phyloP scores from a whole-genome alignment of 2,113 vertebrate genomes.

The Ceyx melanurus region DNA sequence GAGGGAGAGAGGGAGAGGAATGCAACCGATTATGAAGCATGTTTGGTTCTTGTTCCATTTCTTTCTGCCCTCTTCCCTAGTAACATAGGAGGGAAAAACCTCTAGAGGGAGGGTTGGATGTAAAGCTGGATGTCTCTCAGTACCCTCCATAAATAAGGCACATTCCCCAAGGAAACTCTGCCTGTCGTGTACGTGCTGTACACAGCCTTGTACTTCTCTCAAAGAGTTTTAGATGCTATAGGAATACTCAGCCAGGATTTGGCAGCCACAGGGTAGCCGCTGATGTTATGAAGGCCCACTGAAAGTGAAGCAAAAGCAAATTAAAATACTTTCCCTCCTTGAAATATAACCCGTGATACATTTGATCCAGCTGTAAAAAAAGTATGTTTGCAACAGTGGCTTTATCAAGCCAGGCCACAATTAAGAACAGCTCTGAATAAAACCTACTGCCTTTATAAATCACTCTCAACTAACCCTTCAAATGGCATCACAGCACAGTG shows the following conservation, averaged over 20 bases:
- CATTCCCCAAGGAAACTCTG: neutral
- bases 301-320: conserved; percentile 47
- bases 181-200: neutral
- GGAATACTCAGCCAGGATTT: conserved; percentile 36
- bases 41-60: neutral
- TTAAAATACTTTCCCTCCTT: conserved; percentile 61
- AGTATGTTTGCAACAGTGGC: conserved; percentile 48
- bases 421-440: conserved; percentile 59
- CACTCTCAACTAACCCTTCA: conserved; percentile 22
- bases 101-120: neutral
- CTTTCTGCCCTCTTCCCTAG: conserved; percentile 42
- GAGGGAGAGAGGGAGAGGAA: conserved; percentile 17
- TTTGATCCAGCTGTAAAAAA: conserved; percentile 60
- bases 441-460: conserved; percentile 60
- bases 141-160: neutral
- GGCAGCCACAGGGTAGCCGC: conserved; percentile 11
- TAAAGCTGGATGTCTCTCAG: neutral
- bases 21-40: neutral
- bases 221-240: conserved; percentile 7
- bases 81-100: neutral
- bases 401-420: conserved; percentile 62
- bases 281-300: conserved; percentile 23
- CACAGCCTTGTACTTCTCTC: neutral
- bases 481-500: neutral
- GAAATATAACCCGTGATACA: conserved; percentile 38